Evolutionary conservation across 2,888 invertebrate species (phyloP), one percentile per base, ranked within the genome.

Genomic region (Dugesia japonica): DNA sequence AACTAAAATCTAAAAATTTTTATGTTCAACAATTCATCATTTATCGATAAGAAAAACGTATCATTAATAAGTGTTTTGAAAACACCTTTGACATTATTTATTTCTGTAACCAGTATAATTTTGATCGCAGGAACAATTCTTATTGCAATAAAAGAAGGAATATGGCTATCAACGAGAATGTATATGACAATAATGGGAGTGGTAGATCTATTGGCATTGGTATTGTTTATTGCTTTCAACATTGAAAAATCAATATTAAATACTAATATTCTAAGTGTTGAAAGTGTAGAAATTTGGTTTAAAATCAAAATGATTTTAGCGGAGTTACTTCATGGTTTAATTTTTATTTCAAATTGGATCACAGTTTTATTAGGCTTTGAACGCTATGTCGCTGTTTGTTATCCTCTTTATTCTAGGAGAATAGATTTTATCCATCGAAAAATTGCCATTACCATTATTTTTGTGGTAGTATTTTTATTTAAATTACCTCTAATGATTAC

Each of bases 341-440:
- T 75, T 1, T 56, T 75, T 23, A 26, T 23, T 23, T 75, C 75
- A 7, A 75, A 75, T 28, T 75, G 75, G 75, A 75, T 75, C 56
- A 75, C 75, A 4, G 75, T 56, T 27, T 26, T 56, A 23, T 56
- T 75, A 56, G 75, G 75, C 15, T 26, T 75, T 9, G 75, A 75
- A 38, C 75, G 75, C 4, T 75, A 75, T 42, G 56, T 75, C 23
- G 75, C 75, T 4, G 75, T 75, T 4, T 56, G 26, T 28, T 75
- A 75, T 28, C 75, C 75, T n/a, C 28, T 75, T 42, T 28, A 56
- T 26, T 26, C 75, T 26, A 42, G 56, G 28, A 4, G 75, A 26
- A 75, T 75, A 15, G 42, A 71, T 26, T 56, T 26, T 26, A 23
- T 75, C 7, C 75, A 75, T 31, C 56, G 75, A 15, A 72, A 26